Base-by-base conservation (phyloP, 2,888 invertebrate genomes). In the Thymelicus acteon region DNA sequence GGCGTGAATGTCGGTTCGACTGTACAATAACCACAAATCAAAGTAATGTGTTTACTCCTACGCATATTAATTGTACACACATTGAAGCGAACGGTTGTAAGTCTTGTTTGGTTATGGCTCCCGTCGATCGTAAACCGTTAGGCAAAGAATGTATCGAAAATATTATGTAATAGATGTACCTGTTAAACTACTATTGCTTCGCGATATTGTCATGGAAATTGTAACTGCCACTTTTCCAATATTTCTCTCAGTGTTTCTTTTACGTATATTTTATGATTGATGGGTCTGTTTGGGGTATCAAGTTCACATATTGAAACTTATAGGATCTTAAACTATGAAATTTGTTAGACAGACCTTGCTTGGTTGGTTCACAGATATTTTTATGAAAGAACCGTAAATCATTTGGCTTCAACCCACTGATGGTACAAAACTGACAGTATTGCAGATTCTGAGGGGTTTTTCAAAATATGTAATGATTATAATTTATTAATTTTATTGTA, bases 31-130 rank as follows among this genome's bases (percentile, higher is more conserved):
- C 71, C 60, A 71, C 71, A 71, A 71, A 71, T 71, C 71, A 71
- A 71, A 19, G 65, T 71, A 65, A 71, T 65, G 71, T 71, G 71
- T 71, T 71, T 65, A 71, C 71, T 71, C 71, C 71, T 65, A 71
- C 71, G 70, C 70, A 71, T 71, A 71, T 71, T 71, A 71, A 71
- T 70, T 70, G 70, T 70, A 70, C 64, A 70, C 70, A 70, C 58
- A 70, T 70, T 60, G 52, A 64, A 70, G 60, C 64, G 63, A 63
- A 49, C 60, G 63, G 69, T 70, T 70, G 60, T 70, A 49, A 52
- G 62, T 69, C 62, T 63, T 69, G 63, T 69, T 64, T 57, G 63
- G 58, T 68, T 62, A 67, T 67, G 60, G 48, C 39, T 60, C 47
- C 24, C 60, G 49, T 49, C n/a, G 58, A 64, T 67, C 74, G 60